Percentiles rank a stretch among this genome's conserved stretches.
phyloP scores from a whole-genome alignment of 64 coral and sea anemone species.

The Pocillopora verrucosa region DNA sequence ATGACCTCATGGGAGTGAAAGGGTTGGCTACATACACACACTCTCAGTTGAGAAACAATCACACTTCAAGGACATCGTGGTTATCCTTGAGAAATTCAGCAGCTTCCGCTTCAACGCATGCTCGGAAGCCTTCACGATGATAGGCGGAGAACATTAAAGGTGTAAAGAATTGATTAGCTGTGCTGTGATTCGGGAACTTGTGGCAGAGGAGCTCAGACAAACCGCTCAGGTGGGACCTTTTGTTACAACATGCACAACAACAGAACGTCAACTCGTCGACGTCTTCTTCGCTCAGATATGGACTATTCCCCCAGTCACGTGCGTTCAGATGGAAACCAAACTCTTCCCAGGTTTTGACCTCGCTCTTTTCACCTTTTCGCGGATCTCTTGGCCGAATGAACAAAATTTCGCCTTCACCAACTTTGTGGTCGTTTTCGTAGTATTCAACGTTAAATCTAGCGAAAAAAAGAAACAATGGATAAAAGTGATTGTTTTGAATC shows the following conservation, averaged over 20 bases:
- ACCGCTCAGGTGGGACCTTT: not conserved
- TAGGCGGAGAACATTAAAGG: not conserved
- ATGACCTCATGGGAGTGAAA: too few species aligned
- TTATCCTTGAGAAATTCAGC: not conserved
- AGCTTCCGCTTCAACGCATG: constrained; percentile 15
- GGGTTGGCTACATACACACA: too few species aligned
- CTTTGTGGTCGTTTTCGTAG: constrained; percentile 21
- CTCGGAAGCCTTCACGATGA: constrained; percentile 22
- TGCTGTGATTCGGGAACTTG: constrained; percentile 52
- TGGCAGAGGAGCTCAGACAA: constrained; percentile 36
- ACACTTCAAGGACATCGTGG: too few species aligned
- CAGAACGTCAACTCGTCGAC: constrained; percentile 68
- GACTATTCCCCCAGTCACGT: not conserved
- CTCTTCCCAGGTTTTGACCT: constrained; percentile 14
- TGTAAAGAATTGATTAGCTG: constrained; percentile 43
- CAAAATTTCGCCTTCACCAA: constrained; percentile 59
- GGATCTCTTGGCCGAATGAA: constrained; percentile 56
- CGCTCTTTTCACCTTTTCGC: not conserved
- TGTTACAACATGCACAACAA: constrained; percentile 65
- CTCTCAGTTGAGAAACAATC: too few species aligned
- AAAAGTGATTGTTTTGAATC: too few species aligned
- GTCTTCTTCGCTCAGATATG: constrained; percentile 11
- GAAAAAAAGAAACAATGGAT: not conserved
- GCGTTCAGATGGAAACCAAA: not conserved
- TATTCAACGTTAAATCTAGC: constrained; percentile 69